Evolutionary conservation across 1,140 invertebrate genomes (phyloP).

Genomic region (Plectrocnemia conspersa): DNA sequence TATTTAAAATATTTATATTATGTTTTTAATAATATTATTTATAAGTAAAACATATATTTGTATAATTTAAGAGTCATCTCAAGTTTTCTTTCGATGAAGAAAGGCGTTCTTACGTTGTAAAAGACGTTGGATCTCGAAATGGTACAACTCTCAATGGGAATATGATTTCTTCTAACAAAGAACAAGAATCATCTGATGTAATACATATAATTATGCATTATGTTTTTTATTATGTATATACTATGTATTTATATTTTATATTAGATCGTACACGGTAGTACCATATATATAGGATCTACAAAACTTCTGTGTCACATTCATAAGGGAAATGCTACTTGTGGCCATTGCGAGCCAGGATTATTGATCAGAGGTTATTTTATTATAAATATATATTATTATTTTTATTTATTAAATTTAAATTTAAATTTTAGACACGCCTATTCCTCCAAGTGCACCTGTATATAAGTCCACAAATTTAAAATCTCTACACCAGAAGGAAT

Average conservation of each 20-base stretch:
- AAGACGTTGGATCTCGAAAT: constrained; percentile 82
- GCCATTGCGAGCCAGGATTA: constrained; percentile 83
- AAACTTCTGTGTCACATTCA: constrained; percentile 84
- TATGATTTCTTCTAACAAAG: constrained; percentile 67
- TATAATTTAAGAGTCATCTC: constrained; percentile 65
- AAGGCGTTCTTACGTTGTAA: constrained; percentile 60
- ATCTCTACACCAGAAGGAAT: constrained; percentile 62
- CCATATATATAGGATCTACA: constrained; percentile 63
- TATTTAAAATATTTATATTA: constrained; percentile 40
- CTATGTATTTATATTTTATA: not conserved
- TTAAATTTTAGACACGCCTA: too few species aligned
- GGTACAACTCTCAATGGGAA: constrained; percentile 79
- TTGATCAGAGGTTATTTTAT: constrained; percentile 49
- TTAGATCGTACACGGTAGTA: constrained; percentile 65
- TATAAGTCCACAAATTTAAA: constrained; percentile 36
- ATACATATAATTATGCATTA: not conserved
- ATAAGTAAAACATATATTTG: constrained; percentile 19
- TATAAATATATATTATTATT: not conserved
- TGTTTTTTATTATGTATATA: not conserved
- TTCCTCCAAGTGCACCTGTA: not conserved
- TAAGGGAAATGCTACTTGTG: constrained; percentile 77
- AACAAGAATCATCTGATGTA: constrained; percentile 56
- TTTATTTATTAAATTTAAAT: not conserved
- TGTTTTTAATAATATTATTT: constrained; percentile 15
- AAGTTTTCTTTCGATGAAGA: constrained; percentile 63